A percentile compares a stretch with the other conserved stretches of the same genome.
phyloP scores from a whole-genome alignment of 1,140 invertebrate genomes.

The Paraescarpia echinospica region DNA sequence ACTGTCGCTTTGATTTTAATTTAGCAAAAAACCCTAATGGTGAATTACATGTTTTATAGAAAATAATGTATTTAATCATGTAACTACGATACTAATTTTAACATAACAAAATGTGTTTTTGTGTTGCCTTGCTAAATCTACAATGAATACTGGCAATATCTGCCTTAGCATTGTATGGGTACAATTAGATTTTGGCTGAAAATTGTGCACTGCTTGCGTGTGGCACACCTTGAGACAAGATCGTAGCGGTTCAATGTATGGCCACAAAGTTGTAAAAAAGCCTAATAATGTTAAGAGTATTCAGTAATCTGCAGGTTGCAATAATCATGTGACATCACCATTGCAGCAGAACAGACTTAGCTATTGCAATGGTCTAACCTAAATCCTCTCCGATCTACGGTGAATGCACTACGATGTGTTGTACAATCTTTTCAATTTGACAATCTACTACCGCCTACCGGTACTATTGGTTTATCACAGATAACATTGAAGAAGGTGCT shows the following conservation, averaged over 20 bases:
- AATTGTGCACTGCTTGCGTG: background rate
- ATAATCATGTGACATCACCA: background rate
- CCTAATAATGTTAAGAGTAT: too few species aligned
- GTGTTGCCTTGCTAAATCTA: too few species aligned
- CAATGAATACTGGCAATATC: background rate
- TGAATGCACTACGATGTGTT: background rate
- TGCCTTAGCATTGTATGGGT: background rate
- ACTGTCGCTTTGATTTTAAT: too few species aligned
- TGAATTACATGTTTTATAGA: too few species aligned
- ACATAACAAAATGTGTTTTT: too few species aligned
- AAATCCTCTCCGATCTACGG: background rate
- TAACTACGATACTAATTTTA: too few species aligned
- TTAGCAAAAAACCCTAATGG: too few species aligned
- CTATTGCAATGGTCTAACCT: background rate
- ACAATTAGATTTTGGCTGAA: background rate
- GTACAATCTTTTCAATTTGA: background rate
- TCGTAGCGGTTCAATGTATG: background rate
- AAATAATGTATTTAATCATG: too few species aligned
- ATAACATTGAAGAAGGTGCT: background rate
- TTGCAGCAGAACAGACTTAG: background rate
- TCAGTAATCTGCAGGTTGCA: background rate
- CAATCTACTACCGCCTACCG: background rate
- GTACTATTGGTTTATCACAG: background rate
- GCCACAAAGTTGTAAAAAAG: slow-evolving; percentile 1
- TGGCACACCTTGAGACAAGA: background rate